Percentiles rank a stretch among this genome's conserved stretches.
These are phyloP conservation scores for Channallabes apus DNA, from an alignment of 2,797 vertebrate species.

Conservation along the genomic window DNA sequence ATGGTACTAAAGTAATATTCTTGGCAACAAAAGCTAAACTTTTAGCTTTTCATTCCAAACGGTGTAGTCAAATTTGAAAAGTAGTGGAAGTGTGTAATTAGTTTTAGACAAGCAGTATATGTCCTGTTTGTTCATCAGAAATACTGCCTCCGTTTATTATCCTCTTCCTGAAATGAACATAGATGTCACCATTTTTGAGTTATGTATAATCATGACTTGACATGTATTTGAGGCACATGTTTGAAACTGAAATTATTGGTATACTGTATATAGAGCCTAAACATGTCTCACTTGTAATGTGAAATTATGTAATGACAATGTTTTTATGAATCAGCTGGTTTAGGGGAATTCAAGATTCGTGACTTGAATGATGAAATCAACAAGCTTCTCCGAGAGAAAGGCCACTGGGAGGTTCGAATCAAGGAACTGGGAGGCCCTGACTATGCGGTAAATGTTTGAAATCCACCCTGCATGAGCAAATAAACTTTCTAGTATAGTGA, in stretches of 20 bases:
- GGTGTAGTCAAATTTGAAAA: neutral
- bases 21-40: neutral
- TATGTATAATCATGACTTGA: neutral
- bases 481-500: neutral
- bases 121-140: neutral
- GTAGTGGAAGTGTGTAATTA: neutral
- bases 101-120: neutral
- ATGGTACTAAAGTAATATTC: neutral
- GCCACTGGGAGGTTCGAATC: conserved; percentile 95
- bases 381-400: conserved; percentile 92
- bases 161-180: neutral
- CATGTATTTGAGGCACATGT: neutral
- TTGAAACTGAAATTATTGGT: neutral
- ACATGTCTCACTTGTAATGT: neutral
- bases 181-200: too few species aligned
- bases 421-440: conserved; percentile 93
- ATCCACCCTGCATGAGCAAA: neutral
- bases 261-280: neutral
- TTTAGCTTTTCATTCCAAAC: neutral
- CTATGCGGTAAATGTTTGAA: conserved; percentile 76
- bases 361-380: conserved; percentile 98
- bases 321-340: conserved; percentile 76
- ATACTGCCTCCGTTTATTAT: neutral
- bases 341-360: conserved; percentile 95
- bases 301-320: neutral